Evolutionary conservation across 2,113 vertebrate species (phyloP).

Genomic region (Coreoperca whiteheadi): DNA sequence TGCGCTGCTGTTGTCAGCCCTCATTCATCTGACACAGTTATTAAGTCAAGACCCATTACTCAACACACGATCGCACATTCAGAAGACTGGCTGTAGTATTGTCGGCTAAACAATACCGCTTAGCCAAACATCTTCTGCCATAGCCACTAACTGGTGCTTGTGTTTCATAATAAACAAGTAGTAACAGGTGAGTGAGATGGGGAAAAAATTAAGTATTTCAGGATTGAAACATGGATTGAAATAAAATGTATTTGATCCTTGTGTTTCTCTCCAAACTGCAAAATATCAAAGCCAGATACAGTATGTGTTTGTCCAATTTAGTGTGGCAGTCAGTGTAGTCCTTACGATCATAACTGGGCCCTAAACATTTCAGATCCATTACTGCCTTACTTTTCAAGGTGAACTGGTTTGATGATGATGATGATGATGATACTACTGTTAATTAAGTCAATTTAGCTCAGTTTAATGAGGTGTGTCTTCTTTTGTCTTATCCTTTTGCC

Average conservation of each 20-base stretch:
- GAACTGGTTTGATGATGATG: slow-evolving; percentile 30
- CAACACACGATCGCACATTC: neutral
- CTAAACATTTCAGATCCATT: neutral
- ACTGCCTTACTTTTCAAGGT: slow-evolving; percentile 9
- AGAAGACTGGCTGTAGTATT: neutral
- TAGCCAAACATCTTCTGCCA: neutral
- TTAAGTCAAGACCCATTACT: slow-evolving; percentile 30
- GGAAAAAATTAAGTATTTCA: neutral
- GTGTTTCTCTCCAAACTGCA: neutral
- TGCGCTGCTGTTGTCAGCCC: slow-evolving; percentile 43
- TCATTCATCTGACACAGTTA: slow-evolving; percentile 63
- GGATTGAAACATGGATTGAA: neutral
- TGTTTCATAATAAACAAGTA: neutral
- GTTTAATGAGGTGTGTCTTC: slow-evolving; percentile 48
- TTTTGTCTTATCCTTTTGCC: slow-evolving; percentile 48
- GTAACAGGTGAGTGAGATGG: neutral
- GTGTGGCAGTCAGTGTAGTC: neutral
- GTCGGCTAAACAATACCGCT: neutral
- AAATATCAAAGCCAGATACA: neutral
- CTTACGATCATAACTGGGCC: neutral
- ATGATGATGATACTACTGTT: slow-evolving; percentile 2
- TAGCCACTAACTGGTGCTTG: neutral
- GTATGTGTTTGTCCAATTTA: neutral
- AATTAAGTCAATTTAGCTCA: slow-evolving; percentile 49
- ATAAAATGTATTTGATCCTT: neutral